phyloP scores from a whole-genome alignment of 2,797 vertebrate genomes.

The Parauchenoglanis punctatus region DNA sequence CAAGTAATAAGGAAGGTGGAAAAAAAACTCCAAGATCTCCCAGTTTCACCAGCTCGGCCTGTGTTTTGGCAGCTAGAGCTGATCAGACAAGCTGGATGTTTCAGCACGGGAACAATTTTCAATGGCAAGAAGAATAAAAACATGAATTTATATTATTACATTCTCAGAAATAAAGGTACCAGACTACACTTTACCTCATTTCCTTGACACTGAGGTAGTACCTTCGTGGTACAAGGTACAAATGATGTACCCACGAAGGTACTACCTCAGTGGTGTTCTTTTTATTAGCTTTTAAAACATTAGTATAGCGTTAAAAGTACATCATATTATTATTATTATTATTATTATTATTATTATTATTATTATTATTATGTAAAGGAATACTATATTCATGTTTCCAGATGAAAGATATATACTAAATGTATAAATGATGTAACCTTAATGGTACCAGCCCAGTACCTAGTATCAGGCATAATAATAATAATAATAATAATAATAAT shows the following conservation, averaged over 20 bases:
- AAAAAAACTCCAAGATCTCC: background rate
- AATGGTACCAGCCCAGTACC: background rate
- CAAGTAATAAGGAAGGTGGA: background rate
- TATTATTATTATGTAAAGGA: background rate
- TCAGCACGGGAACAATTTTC: background rate
- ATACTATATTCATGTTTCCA: background rate
- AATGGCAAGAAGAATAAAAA: background rate
- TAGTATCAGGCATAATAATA: background rate
- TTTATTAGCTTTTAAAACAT: background rate
- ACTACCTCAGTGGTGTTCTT: background rate
- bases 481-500: background rate
- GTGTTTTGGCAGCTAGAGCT: background rate
- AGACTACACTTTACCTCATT: background rate
- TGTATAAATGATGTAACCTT: background rate
- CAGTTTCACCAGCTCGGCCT: background rate
- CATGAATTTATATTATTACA: background rate
- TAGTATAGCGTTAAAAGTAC: background rate
- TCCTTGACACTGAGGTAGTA: background rate
- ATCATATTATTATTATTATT: background rate
- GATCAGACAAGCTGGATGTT: background rate
- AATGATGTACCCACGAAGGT: background rate
- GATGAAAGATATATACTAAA: too few species aligned
- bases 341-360: too few species aligned
- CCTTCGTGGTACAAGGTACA: background rate
- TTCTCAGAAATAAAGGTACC: background rate